A percentile compares a stretch with the other conserved stretches of the same genome.
phyloP scores from a whole-genome alignment of 2,113 vertebrate species.

The Chloropsis hardwickii region DNA sequence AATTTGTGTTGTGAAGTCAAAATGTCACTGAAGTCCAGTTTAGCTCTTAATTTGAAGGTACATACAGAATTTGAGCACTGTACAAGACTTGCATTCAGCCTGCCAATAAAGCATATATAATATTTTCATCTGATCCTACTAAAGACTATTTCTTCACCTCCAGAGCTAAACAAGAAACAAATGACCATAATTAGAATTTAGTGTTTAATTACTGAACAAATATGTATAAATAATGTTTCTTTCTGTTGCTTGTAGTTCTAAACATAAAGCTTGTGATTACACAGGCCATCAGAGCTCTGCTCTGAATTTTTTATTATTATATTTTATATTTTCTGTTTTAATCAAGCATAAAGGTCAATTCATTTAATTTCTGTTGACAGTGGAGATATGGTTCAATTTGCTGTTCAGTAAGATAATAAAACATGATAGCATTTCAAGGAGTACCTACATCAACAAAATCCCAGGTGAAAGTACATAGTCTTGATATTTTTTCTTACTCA shows the following conservation, averaged over 20 bases:
- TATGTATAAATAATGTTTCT: neutral
- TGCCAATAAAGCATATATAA: neutral
- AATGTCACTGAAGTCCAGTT: neutral
- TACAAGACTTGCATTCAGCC: neutral
- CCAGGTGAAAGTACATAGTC: neutral
- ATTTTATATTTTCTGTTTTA: neutral
- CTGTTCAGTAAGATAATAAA: neutral
- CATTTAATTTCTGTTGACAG: neutral
- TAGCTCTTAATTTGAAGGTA: neutral
- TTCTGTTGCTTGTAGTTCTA: neutral
- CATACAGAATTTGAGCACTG: neutral
- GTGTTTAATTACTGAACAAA: neutral
- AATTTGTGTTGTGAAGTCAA: neutral
- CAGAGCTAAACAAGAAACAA: neutral
- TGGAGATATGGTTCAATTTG: neutral
- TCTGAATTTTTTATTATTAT: neutral
- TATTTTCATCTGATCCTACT: neutral
- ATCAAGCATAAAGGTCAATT: neutral
- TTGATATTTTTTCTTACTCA: neutral
- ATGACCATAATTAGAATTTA: neutral
- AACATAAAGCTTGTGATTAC: neutral
- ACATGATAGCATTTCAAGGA: neutral
- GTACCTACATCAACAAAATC: conserved; percentile 1
- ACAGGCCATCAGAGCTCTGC: neutral
- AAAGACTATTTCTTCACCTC: neutral